Evolutionary conservation across 2,888 invertebrate species (phyloP), one percentile per base, ranked within the genome.

Genomic region (Netelia virgata): DNA sequence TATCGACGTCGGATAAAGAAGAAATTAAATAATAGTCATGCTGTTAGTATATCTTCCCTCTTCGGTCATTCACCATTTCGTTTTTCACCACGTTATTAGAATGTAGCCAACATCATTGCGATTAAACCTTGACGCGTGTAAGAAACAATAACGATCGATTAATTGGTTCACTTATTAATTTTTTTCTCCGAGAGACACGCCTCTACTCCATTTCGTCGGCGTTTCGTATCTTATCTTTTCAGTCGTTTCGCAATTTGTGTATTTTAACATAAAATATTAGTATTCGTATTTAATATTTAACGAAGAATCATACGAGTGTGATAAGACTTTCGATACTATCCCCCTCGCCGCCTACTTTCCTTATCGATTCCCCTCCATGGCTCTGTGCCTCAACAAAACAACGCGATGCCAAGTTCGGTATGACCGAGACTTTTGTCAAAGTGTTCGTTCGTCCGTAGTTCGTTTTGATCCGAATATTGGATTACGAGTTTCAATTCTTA

Each of bases 231-330:
- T 55, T 57, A 16, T 57, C 57, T 57, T 20, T 8, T 57, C 57
- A 18, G 9, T 57, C 57, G 8, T 20, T 57, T 57, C 18, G 18
- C 57, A 57, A 57, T 57, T 9, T 57, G 6, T 20, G 2, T 0
- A 57, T 57, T 57, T 18, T 18, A n/a, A 18, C 20, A 20, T 18
- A 9, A 10, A 1, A 61, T 16, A 72, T 74, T 1, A 47, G 9
- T 50, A 57, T 57, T 18, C 57, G 2, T 23, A 0, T 11, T 50
- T 50, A 11, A 20, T 47, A 68, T 68, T 70, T 11, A 16, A 28
- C 55, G 69, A 70, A 70, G 9, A 55, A 36, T 50, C 23, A 50
- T 11, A 3, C 70, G 70, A 70, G 43, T 23, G 6, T 8, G 68
- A 68, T 50, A 68, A 68, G 43, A 18, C 18, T 5, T 8, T 18